Conservation (phyloP, 2,113 vertebrate genomes). For the Alces alces region DNA sequence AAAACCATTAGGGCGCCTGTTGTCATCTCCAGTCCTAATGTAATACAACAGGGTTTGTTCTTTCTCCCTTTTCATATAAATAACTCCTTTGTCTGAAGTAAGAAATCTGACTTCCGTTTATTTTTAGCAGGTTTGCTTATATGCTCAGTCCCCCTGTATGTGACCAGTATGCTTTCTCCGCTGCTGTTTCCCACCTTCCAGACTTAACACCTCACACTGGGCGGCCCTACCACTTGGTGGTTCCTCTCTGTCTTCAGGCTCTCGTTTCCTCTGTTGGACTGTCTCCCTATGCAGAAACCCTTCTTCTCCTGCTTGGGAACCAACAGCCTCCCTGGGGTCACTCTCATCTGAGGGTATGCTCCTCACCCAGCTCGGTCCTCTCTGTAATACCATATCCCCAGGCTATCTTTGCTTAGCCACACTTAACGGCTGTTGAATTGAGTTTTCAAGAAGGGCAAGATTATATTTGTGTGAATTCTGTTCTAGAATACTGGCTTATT, state of each 20-base stretch:
- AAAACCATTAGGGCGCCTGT: background rate
- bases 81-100: background rate
- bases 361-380: background rate
- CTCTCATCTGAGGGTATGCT: background rate
- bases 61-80: slow-evolving; percentile 8
- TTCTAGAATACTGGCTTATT: background rate
- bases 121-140: background rate
- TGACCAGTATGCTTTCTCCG: background rate
- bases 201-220: background rate
- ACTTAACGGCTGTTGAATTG: background rate
- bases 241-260: background rate
- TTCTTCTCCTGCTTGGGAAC: background rate
- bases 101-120: background rate
- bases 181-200: background rate
- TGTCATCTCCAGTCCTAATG: background rate
- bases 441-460: background rate
- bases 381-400: background rate
- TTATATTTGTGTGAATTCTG: background rate
- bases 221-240: background rate
- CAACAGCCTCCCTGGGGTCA: background rate
- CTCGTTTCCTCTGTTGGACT: background rate
- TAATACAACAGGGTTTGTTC: background rate
- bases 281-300: background rate
- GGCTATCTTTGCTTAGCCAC: background rate
- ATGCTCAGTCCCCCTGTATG: background rate